phyloP scores from a whole-genome alignment of 2,113 vertebrate species.

The Daubentonia madagascariensis region DNA sequence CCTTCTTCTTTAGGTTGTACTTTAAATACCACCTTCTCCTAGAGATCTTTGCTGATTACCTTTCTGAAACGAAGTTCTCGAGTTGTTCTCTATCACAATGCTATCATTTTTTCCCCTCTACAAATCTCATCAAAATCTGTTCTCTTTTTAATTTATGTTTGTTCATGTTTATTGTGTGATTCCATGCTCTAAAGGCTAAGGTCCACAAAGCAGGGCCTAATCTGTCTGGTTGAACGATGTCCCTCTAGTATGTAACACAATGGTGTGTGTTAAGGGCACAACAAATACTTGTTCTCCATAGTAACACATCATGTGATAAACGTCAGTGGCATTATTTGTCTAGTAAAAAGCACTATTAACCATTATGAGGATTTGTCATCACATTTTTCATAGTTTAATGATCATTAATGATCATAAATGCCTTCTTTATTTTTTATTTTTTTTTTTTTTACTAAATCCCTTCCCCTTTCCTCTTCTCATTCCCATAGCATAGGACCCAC shows the following conservation, averaged over 20 bases:
- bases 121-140: background rate
- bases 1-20: background rate
- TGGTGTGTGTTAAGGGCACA: background rate
- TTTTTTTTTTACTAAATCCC: background rate
- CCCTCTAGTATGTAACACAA: background rate
- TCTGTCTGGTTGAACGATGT: background rate
- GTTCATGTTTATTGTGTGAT: background rate
- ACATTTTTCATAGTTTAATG: background rate
- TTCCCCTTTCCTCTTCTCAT: background rate
- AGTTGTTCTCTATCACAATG: background rate
- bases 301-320: background rate
- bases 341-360: background rate
- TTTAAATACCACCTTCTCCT: background rate
- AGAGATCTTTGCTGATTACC: background rate
- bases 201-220: background rate
- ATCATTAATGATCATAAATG: background rate
- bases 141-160: background rate
- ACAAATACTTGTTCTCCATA: background rate
- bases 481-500: background rate
- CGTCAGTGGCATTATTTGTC: background rate
- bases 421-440: background rate
- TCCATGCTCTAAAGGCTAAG: background rate
- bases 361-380: background rate
- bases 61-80: background rate
- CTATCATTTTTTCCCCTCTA: background rate